Evolutionary conservation across 2,113 vertebrate genomes (phyloP), one percentile per base, ranked within the genome.

Genomic region (Calcarius ornatus): DNA sequence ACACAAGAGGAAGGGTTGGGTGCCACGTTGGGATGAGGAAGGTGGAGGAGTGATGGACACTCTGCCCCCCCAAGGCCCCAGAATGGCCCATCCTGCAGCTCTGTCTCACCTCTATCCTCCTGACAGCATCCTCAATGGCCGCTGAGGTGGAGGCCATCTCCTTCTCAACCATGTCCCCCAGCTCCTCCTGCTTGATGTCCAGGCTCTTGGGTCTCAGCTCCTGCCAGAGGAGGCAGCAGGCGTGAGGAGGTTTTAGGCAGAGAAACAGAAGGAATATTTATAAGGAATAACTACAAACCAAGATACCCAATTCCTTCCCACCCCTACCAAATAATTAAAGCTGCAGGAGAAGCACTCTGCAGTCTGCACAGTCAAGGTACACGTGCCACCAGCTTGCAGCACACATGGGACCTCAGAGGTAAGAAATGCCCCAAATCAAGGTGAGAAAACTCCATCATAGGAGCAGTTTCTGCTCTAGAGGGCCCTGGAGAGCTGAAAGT

Each of bases 161-260:
- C 96, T 99, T 99, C 93, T 99, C 99, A 8, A 99, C 99, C 98
- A 99, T 82, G 92, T 99, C 99, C 6, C 99, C 99, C 5, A 99
- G 97, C 95, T 99, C 99, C 16, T 99, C 99, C 92, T 99, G 99
- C 87, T 97, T 98, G 38, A 99, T 96, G 12, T 99, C 99, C 66
- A 98, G 97, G 86, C 99, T 98, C 97, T 99, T 99, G 10, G 99
- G 99, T 63, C 98, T 98, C 88, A 99, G 97, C 93, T 99, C 99
- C 99, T 99, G 92, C 11, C 63, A 1, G 75, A 70, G 47, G 35
- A 50, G 2, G 10, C 31, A 47, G 84, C 22, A 53, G 4, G 8
- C 50, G 4, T 7, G n/a, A 68, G 35, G 12, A 86, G 27, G 30
- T 78, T 95, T 83, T 20, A 53, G 30, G 63, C 13, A 63, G 71